These are phyloP conservation scores for Mormoops blainvillei DNA, from an alignment of 2,113 vertebrate species.

Conservation along the genomic window DNA sequence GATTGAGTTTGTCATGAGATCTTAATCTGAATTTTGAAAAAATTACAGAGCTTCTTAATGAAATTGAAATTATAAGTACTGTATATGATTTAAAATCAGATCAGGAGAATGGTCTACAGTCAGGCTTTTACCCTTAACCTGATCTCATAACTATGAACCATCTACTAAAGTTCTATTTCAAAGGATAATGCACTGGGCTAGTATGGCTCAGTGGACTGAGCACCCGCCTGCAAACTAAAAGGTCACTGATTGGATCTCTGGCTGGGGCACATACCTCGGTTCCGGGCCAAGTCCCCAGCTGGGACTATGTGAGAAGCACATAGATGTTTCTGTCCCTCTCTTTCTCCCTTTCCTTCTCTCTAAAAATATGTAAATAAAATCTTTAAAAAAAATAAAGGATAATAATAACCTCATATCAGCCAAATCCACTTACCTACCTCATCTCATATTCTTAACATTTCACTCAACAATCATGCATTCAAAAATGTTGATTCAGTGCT, in stretches of 20 bases:
- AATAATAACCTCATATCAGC: neutral
- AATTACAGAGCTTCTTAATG: neutral
- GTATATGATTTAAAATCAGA: constrained; percentile 7
- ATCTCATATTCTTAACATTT: neutral
- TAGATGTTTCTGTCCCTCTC: too few species aligned
- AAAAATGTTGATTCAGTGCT: neutral
- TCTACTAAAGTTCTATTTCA: neutral
- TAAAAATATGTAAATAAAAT: too few species aligned
- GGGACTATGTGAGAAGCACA: too few species aligned
- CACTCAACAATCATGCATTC: neutral
- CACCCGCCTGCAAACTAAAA: too few species aligned
- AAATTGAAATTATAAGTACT: neutral
- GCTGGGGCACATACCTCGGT: too few species aligned
- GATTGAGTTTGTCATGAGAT: neutral
- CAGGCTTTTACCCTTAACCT: neutral
- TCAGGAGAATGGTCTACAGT: neutral
- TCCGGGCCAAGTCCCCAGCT: too few species aligned
- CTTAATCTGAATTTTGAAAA: neutral
- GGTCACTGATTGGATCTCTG: too few species aligned
- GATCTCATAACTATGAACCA: neutral
- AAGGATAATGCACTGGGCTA: neutral
- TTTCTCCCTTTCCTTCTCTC: too few species aligned
- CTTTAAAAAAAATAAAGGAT: neutral
- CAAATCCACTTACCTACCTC: neutral
- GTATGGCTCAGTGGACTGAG: too few species aligned